A percentile compares a stretch with the other conserved stretches of the same genome.
phyloP scores from a whole-genome alignment of 2,888 invertebrate species.

The Homarus gammarus region DNA sequence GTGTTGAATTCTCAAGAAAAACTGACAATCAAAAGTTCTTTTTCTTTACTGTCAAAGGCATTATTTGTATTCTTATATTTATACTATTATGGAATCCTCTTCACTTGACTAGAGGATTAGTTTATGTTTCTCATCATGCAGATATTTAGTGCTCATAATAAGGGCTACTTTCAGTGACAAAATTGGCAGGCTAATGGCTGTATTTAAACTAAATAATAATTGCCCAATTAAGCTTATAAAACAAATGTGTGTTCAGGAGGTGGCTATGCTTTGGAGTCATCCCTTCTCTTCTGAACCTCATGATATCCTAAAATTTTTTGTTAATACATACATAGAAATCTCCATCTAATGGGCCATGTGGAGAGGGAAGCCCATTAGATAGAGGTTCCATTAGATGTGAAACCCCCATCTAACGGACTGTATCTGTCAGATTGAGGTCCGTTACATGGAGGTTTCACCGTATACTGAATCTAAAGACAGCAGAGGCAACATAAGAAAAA shows the following conservation, averaged over 20 bases:
- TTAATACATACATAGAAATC: no score
- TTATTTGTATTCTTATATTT: neutral
- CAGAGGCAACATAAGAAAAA: conserved; percentile 51
- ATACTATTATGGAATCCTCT: neutral
- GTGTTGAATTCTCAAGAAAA: neutral
- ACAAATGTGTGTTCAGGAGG: conserved; percentile 31
- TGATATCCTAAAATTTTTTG: conserved; percentile 31
- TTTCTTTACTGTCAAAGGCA: neutral
- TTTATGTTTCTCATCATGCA: conserved; percentile 30
- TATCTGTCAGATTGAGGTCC: no score
- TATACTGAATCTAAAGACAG: conserved; percentile 22
- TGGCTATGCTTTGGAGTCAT: conserved; percentile 28
- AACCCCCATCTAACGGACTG: no score
- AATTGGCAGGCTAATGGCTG: neutral
- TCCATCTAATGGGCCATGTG: no score
- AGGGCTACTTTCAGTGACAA: conserved; percentile 31
- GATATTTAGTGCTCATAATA: conserved; percentile 24
- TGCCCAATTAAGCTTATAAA: conserved; percentile 33
- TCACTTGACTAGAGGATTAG: conserved; percentile 39
- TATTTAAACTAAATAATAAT: neutral
- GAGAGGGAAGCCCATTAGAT: no score
- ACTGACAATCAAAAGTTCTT: neutral
- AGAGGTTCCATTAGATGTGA: no score
- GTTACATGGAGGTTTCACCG: neutral
- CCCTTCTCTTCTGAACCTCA: conserved; percentile 43